Evolutionary conservation across 2,888 invertebrate genomes (phyloP).

Genomic region (Stictocephala bisonia): DNA sequence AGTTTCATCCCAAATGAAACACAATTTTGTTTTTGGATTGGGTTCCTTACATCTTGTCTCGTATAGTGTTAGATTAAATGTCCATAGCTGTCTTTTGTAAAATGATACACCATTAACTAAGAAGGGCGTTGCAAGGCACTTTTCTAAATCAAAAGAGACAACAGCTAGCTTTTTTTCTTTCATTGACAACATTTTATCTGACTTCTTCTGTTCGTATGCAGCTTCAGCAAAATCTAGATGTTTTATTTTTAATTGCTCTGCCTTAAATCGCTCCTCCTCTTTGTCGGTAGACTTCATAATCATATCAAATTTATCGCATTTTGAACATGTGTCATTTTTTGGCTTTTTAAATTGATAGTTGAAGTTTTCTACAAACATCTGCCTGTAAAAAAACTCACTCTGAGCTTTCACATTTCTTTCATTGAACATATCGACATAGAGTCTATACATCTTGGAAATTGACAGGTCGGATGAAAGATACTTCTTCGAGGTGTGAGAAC

Average conservation of each 20-base stretch:
- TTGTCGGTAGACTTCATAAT: constrained; percentile 41
- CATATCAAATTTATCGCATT: constrained; percentile 42
- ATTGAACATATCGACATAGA: constrained; percentile 37
- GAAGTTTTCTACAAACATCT: constrained; percentile 44
- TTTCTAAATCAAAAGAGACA: constrained; percentile 47
- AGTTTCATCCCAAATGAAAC: constrained; percentile 36
- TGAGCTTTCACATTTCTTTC: constrained; percentile 26
- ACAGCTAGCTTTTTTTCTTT: no score
- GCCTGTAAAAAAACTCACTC: constrained; percentile 40
- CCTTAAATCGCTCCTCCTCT: constrained; percentile 22
- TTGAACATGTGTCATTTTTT: constrained; percentile 38
- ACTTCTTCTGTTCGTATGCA: no score
- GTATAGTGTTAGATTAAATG: constrained; percentile 43
- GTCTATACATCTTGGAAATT: constrained; percentile 46
- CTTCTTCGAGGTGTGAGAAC: constrained; percentile 36
- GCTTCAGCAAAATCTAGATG: constrained; percentile 45
- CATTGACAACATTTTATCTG: no score
- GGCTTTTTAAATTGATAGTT: constrained; percentile 40
- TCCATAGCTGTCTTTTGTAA: constrained; percentile 48
- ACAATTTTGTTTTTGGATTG: constrained; percentile 20
- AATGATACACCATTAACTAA: constrained; percentile 44
- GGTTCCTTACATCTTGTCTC: constrained; percentile 38
- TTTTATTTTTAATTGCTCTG: constrained; percentile 10
- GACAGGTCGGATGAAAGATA: constrained; percentile 41
- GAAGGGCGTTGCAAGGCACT: constrained; percentile 43